phyloP scores from a whole-genome alignment of 2,888 invertebrate genomes.

The Catocala sponsa region DNA sequence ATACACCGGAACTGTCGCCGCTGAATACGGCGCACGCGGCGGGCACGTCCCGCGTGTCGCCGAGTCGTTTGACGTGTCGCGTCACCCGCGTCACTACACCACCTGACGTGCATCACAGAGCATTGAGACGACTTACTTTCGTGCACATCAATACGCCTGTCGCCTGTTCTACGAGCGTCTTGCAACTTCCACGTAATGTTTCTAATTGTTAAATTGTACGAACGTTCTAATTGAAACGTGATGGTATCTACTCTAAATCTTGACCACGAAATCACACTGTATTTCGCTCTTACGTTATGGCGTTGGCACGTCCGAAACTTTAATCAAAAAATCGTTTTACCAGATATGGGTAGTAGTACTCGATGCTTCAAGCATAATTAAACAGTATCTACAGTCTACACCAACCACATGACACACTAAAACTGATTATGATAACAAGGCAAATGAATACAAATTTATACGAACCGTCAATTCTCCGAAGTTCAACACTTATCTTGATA shows the following conservation, averaged over 20 bases:
- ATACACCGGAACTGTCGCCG: slow-evolving; percentile 78
- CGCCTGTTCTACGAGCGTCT: slow-evolving; percentile 19
- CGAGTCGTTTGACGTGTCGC: slow-evolving; percentile 46
- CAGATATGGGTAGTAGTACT: background rate
- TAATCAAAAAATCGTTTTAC: too few species aligned
- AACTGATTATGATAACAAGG: slow-evolving; percentile 23
- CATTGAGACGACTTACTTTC: slow-evolving; percentile 26
- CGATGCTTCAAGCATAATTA: background rate
- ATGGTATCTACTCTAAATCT: slow-evolving; percentile 6
- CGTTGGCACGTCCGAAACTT: too few species aligned
- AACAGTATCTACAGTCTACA: slow-evolving; percentile 9
- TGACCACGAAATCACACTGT: slow-evolving; percentile 1
- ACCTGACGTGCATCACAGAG: too few species aligned
- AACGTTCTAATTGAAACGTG: slow-evolving; percentile 9
- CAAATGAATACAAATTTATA: slow-evolving; percentile 21
- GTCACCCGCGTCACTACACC: slow-evolving; percentile 22
- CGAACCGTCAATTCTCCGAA: slow-evolving; percentile 25
- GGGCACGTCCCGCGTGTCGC: slow-evolving; percentile 55
- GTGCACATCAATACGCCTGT: slow-evolving; percentile 24
- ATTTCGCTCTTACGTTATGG: background rate
- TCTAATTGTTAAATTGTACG: slow-evolving; percentile 12
- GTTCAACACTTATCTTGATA: slow-evolving; percentile 33
- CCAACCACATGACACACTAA: slow-evolving; percentile 6
- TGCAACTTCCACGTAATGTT: slow-evolving; percentile 6
- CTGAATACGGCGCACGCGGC: slow-evolving; percentile 70